Base-by-base conservation (phyloP, 2,113 vertebrate species). In the Meriones unguiculatus region DNA sequence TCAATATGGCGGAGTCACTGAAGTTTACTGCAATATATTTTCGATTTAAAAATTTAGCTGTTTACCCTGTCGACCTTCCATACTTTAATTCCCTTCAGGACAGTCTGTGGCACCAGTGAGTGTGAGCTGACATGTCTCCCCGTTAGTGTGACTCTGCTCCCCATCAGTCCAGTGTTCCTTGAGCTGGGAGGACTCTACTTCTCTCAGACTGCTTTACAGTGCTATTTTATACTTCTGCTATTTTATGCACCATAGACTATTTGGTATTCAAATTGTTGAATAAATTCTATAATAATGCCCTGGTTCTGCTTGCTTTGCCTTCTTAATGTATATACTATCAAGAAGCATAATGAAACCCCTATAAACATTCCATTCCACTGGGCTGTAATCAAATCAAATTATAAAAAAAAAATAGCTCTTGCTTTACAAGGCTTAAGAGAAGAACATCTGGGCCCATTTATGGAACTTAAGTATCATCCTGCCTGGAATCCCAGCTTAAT, bases 241-340 rank as follows among this genome's bases (percentile, higher is more conserved):
- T 57, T 93, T 94, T 87, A 70, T 78, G 57, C 5, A 73, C 8
- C 70, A 3, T 82, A 86, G 73, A 89, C n/a, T 82, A 69, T 73
- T 32, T 95, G 64, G 11, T 90, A 78, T 95, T 95, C 30, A 73
- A 70, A 89, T 93, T 94, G n/a, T 92, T 95, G 88, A 89, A 73
- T 95, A 77, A 57, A 81, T 90, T 94, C 85, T 94, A 28, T 64
- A 95, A 86, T 25, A 81, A 87, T 95, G 15, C 50, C 80, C 17
- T 80, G 84, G 28, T 95, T 96, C 76, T 95, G 72, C 46, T 92
- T 94, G 62, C 62, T 92, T 91, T 90, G 81, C 57, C 38, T 94
- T 97, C 69, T 96, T 91, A 90, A 96, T 94, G 76, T 89, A 82
- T 91, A 67, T 72, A 93, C 35, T 87, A 80, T 85, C 70, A 65